Conservation (phyloP, 2,113 vertebrate genomes). For the Thalassarche chlororhynchos region DNA sequence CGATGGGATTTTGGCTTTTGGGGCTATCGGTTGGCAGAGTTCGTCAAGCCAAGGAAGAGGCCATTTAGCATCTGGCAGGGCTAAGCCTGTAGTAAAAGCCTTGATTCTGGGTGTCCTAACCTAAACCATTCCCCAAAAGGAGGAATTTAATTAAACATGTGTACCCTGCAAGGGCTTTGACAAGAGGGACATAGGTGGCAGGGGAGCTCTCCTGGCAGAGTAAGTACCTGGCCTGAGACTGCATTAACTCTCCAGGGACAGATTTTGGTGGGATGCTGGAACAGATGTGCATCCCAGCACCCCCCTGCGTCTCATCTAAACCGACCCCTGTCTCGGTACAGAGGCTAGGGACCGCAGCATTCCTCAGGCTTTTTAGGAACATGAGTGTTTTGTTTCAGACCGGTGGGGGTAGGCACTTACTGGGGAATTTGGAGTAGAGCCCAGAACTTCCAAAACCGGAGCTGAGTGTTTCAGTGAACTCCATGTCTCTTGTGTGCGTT, state of each 20-base stretch:
- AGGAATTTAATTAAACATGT: background rate
- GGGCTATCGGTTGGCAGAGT: background rate
- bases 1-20: background rate
- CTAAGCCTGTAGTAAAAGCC: background rate
- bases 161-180: background rate
- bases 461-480: background rate
- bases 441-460: background rate
- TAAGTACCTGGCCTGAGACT: background rate
- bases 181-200: background rate
- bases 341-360: background rate
- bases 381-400: background rate
- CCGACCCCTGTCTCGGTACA: background rate
- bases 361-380: background rate
- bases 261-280: background rate
- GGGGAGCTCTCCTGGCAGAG: background rate
- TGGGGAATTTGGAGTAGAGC: background rate
- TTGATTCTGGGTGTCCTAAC: too few relatives aligned
- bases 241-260: background rate
- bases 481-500: background rate
- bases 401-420: background rate
- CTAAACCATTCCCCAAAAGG: background rate
- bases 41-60: background rate
- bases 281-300: background rate
- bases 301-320: rapidly evolving
- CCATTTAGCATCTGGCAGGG: background rate